Evolutionary conservation across 2,888 invertebrate species (phyloP), one percentile per base, ranked within the genome.

Genomic region (Tetramorium bicarinatum): DNA sequence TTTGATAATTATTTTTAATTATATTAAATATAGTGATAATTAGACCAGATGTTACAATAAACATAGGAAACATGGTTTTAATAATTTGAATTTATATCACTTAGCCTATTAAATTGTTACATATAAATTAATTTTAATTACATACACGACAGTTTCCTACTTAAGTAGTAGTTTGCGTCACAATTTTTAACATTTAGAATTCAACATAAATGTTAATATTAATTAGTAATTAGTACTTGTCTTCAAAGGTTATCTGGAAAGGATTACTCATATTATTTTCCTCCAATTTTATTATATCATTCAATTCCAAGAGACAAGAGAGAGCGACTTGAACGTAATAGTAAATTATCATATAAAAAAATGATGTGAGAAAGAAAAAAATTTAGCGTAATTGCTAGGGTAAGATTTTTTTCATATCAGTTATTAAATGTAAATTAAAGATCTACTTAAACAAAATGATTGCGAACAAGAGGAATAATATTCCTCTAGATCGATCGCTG

Each of bases 201-300:
- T 29, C n/a, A 29, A 47, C 7, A 47, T n/a, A 49, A 49, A 49
- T 49, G 18, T 47, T 29, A 49, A 25, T 38, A 8, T 76, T 25
- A 38, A 76, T 76, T 25, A 38, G 54, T 38, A 11, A 64, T 44
- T 44, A 44, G 29, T 34, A 34, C 29, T 75, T 61, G n/a, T n/a
- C 15, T 18, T 34, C 18, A 15, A 47, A 47, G 6, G 6, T 47
- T 47, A 18, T 18, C 62, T 15, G 0, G 4, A 0, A 6, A 34
- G 2, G 7, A 15, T 29, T 56, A 59, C 8, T 41, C 41, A 11
- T 44, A 59, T 59, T n/a, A 47, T 29, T 18, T n/a, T n/a, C 8
- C 4, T 7, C 3, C 9, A 4, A 15, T 62, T 49, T 52, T n/a
- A 61, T 59, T 61, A 29, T 49, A 38, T 62, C 34, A 49, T 38